Evolutionary conservation across 2,797 vertebrate species (phyloP).

Genomic region (Notamacropus eugenii): DNA sequence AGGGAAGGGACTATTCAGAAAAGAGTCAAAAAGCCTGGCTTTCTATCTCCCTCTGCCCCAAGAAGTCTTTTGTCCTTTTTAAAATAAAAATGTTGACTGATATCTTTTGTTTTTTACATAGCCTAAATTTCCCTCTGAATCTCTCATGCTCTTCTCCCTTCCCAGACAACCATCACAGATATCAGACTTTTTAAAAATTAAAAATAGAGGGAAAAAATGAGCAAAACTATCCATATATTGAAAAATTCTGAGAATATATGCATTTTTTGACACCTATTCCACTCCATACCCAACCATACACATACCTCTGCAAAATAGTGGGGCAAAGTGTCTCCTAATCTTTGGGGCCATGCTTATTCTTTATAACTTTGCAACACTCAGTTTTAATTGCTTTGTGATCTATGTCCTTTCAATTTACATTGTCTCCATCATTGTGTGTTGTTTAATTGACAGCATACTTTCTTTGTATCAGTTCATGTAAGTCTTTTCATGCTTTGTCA

Average conservation of each 20-base stretch:
- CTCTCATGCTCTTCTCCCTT: not conserved
- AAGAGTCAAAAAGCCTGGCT: not conserved
- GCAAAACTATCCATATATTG: not conserved
- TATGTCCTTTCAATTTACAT: not conserved
- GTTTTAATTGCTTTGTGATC: not conserved
- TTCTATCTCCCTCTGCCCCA: not conserved
- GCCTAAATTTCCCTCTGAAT: not conserved
- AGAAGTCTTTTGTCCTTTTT: not conserved
- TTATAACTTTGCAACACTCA: not conserved
- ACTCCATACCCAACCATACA: not conserved
- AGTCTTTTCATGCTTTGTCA: not conserved
- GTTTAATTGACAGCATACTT: not conserved
- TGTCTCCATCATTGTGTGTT: not conserved
- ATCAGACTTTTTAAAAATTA: not conserved
- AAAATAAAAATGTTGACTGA: not conserved
- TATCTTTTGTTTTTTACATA: not conserved
- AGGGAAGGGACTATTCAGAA: not conserved
- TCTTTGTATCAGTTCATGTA: not conserved
- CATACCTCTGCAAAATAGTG: not conserved
- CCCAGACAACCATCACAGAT: not conserved
- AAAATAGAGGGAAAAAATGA: not conserved
- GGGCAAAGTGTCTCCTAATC: not conserved
- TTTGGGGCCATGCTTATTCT: not conserved
- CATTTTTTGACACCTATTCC: not conserved
- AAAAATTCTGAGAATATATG: not conserved